phyloP scores from a whole-genome alignment of 2,888 invertebrate species.

The Conops quadrifasciatus region DNA sequence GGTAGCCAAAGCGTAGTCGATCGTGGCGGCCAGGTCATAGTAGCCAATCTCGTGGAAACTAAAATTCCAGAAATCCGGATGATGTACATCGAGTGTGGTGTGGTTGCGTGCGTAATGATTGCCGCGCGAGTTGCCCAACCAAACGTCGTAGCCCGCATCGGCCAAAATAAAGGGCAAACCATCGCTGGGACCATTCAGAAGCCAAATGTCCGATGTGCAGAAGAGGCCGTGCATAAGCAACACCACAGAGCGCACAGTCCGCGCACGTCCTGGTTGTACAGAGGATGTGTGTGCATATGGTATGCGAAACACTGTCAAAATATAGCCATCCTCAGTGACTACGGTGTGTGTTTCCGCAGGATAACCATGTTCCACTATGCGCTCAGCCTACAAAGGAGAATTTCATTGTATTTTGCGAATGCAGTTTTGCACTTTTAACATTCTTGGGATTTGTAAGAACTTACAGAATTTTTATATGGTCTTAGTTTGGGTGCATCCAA shows the following conservation, averaged over 20 bases:
- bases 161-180: conserved; percentile 53
- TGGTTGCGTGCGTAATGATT: conserved; percentile 49
- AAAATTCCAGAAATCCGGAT: conserved; percentile 46
- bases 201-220: conserved; percentile 56
- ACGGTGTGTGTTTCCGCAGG: conserved; percentile 72
- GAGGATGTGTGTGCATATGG: conserved; percentile 44
- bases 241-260: conserved; percentile 53
- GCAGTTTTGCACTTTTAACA: not conserved
- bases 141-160: conserved; percentile 60
- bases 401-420: not conserved
- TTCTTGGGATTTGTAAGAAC: not conserved
- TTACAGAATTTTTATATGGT: conserved; percentile 31
- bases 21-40: conserved; percentile 50
- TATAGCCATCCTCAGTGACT: conserved; percentile 55
- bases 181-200: conserved; percentile 52
- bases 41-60: conserved; percentile 49
- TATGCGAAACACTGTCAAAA: conserved; percentile 56
- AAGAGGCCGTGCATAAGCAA: conserved; percentile 65
- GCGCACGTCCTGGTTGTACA: not conserved
- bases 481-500: conserved; percentile 1
- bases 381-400: conserved; percentile 46
- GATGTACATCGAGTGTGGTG: conserved; percentile 42
- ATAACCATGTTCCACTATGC: conserved; percentile 67
- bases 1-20: conserved; percentile 52
- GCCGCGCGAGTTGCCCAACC: conserved; percentile 59